Base-by-base conservation (phyloP, 2,797 vertebrate species). In the Coendou prehensilis region DNA sequence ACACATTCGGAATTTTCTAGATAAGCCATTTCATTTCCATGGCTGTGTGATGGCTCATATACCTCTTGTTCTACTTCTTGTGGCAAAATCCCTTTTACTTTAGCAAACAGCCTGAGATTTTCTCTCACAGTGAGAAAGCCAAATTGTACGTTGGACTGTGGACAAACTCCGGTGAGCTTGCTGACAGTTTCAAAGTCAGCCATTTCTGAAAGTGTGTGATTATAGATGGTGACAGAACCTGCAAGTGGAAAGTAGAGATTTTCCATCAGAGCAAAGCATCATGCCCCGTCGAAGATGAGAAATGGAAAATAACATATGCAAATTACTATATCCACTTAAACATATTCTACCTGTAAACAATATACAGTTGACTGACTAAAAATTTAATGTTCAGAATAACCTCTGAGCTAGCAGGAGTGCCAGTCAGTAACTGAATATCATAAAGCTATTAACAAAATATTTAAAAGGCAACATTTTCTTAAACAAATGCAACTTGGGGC, bases 81-180 rank as follows among this genome's bases (percentile, higher is more conserved):
- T 0, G 98, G 86, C 2, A 96, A 98, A 97, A 99, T 99, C 83
- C 99, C 99, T 96, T 99, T 99, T 97, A 99, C 99, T 94, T 99
- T 99, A 0, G 99, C 99, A 52, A 99, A 99, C 1, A 99, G 99
- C 93, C 95, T 98, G 93, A 99, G 98, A 97, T 99, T 99, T 93
- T 99, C 99, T 98, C 99, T 99, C 96, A 99, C 99, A 0, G 99
- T 99, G 90, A 99, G 98, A 90, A 99, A 99, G 30, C 99, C 99
- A n/a, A 99, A 99, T 47, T 99, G 99, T 5, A 99, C 97, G 94
- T 99, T 99, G 98, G 99, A 99, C 97, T 99, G 99, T 0, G 99
- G 99, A 85, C 99, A 99, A 26, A 99, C 97, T 57, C 99, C 99
- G 47, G 99, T 98, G 97, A 99, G 98, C 87, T 97, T 98, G 97